These are phyloP conservation scores for Bombylius major DNA, from an alignment of 2,888 invertebrate genomes.

Conservation along the genomic window DNA sequence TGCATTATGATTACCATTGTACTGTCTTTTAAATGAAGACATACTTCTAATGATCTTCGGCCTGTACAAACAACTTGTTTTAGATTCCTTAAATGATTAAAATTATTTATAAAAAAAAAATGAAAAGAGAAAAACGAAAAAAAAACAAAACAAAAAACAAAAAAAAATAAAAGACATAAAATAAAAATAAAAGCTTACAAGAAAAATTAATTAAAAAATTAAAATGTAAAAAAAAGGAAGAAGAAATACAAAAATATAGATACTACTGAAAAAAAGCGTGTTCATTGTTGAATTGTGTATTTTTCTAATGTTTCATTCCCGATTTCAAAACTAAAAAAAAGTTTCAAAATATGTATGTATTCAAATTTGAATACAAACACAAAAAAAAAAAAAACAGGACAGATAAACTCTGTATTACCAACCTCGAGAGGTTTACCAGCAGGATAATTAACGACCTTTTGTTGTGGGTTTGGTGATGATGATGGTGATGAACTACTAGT, in stretches of 20 bases:
- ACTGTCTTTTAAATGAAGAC: slow-evolving; percentile 24
- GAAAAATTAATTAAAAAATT: too few species aligned
- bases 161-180: neutral
- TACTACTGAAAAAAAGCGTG: too few species aligned
- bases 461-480: slow-evolving; percentile 37
- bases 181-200: neutral
- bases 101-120: slow-evolving; percentile 1
- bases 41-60: slow-evolving; percentile 33
- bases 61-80: slow-evolving; percentile 30
- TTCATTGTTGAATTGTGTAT: too few species aligned
- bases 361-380: too few species aligned
- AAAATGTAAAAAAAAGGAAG: too few species aligned
- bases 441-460: slow-evolving; percentile 46
- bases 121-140: neutral
- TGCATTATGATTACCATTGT: slow-evolving; percentile 19
- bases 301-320: too few species aligned
- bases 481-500: slow-evolving; percentile 26
- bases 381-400: too few species aligned
- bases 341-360: too few species aligned
- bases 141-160: neutral
- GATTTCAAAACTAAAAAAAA: too few species aligned
- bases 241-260: too few species aligned
- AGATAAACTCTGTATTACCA: slow-evolving; percentile 21
- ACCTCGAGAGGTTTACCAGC: slow-evolving; percentile 76
- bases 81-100: slow-evolving; percentile 20